phyloP scores from a whole-genome alignment of 2,797 vertebrate species.

The Microctenopoma lineatum region DNA sequence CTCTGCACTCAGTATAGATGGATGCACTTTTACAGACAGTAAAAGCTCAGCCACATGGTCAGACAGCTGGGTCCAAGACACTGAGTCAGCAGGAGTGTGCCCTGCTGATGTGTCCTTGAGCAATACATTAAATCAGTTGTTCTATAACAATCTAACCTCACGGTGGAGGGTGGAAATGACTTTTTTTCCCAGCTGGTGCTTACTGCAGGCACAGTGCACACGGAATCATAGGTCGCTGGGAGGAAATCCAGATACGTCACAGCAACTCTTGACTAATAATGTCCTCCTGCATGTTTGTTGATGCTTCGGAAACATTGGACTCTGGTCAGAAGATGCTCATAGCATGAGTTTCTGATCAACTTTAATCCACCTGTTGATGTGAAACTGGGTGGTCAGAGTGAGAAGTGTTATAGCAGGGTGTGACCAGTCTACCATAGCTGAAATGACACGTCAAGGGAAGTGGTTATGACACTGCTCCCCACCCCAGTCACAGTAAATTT shows the following conservation, averaged over 20 bases:
- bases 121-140: constrained; percentile 41
- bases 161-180: constrained; percentile 18
- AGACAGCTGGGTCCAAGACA: constrained; percentile 2
- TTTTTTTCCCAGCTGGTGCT: not conserved
- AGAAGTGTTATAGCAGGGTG: constrained; percentile 50
- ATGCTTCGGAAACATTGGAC: not conserved
- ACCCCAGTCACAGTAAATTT: not conserved
- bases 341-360: not conserved
- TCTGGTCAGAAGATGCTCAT: not conserved
- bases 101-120: constrained; percentile 54
- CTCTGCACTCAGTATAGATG: not conserved
- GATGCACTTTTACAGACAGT: not conserved
- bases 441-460: constrained; percentile 54
- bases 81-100: constrained; percentile 33
- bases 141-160: constrained; percentile 5
- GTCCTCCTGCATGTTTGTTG: not conserved
- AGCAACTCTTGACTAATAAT: not conserved
- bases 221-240: not conserved
- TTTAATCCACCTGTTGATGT: constrained; percentile 42
- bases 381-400: constrained; percentile 46
- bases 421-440: constrained; percentile 29
- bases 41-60: constrained; percentile 2
- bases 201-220: not conserved
- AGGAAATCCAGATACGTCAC: not conserved
- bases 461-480: constrained; percentile 42